These are phyloP conservation scores for Ceuthmochares aereus DNA, from an alignment of 2,113 vertebrate genomes.

Conservation along the genomic window DNA sequence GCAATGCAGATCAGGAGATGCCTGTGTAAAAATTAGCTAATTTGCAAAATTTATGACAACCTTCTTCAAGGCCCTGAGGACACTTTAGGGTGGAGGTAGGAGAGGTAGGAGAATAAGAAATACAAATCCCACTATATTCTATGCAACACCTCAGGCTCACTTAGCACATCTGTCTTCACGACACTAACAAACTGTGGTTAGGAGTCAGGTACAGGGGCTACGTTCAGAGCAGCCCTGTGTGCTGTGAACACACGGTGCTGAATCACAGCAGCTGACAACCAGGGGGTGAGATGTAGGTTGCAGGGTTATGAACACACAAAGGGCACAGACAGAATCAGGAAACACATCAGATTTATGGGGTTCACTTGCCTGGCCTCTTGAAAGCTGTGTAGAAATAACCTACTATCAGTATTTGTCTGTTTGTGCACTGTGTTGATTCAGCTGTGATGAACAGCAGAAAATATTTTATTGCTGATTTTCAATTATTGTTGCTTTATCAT, in stretches of 20 bases:
- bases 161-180: background rate
- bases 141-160: background rate
- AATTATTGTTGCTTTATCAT: conserved; percentile 11
- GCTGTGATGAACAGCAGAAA: conserved; percentile 19
- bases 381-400: conserved; percentile 30
- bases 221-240: background rate
- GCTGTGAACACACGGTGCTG: background rate
- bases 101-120: background rate
- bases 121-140: background rate
- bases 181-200: background rate
- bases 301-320: background rate
- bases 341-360: background rate
- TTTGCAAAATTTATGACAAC: background rate
- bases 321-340: background rate
- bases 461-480: conserved; percentile 48
- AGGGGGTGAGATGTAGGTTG: background rate
- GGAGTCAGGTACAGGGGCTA: background rate
- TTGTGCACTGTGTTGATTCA: conserved; percentile 56
- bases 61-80: background rate
- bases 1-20: background rate
- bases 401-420: conserved; percentile 15
- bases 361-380: background rate
- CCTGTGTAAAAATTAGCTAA: background rate
- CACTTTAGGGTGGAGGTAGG: background rate
- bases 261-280: background rate